phyloP scores from a whole-genome alignment of 2,888 invertebrate genomes.

The Tetranychus piercei region DNA sequence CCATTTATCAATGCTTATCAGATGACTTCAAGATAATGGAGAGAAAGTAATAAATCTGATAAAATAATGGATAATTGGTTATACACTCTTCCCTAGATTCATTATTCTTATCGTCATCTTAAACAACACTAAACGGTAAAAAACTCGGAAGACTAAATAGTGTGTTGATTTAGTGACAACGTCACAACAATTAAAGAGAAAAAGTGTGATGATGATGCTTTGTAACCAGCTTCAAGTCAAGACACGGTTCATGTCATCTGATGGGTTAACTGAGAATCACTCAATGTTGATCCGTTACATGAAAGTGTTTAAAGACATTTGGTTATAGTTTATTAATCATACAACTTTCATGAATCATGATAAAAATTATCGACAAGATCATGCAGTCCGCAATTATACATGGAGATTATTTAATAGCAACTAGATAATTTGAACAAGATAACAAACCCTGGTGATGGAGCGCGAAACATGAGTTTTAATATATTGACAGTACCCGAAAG shows the following conservation, averaged over 20 bases:
- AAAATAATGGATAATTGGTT: background rate
- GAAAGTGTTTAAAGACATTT: no score
- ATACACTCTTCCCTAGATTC: background rate
- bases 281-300: no score
- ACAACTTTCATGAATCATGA: no score
- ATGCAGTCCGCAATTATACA: no score
- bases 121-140: background rate
- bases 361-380: no score
- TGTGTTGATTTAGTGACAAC: background rate
- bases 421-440: no score
- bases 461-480: no score
- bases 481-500: no score
- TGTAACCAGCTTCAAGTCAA: background rate
- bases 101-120: background rate
- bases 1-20: background rate
- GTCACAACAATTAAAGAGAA: background rate
- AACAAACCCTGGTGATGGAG: no score
- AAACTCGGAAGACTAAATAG: background rate
- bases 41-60: background rate
- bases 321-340: no score
- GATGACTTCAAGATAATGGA: background rate
- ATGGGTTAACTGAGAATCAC: background rate
- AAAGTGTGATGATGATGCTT: background rate
- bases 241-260: background rate
- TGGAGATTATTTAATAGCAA: no score